Evolutionary conservation across 1,140 invertebrate genomes (phyloP), one percentile per base, ranked within the genome.

Genomic region (Drosophila mayri): DNA sequence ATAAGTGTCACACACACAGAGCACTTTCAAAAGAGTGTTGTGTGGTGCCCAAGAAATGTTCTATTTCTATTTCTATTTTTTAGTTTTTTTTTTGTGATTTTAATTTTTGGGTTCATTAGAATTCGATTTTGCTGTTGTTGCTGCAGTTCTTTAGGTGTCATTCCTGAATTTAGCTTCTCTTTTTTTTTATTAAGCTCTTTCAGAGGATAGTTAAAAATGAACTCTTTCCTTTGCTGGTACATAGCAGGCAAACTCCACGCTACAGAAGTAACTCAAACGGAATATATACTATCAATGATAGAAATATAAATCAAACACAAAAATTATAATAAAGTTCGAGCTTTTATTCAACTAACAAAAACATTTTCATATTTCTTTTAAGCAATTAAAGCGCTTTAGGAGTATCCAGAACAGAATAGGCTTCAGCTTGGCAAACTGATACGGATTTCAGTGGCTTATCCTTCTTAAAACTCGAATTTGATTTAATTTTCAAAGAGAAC

Each of bases 1-100:
- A 62, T 37, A 35, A n/a, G n/a, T n/a, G n/a, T 65, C 32, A 64
- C 61, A 55, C 44, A 62, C 37, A 49, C 22, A 49, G 25, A 43
- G n/a, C 62, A 43, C 62, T 30, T 7, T 43, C 1, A 35, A 32
- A 30, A 14, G 14, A 38, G 10, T 30, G 25, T 25, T 28, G 46
- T 30, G 41, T 60, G 20, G 9, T 32, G 30, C 10, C 10, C 10
- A 28, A n/a, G 9, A 49, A n/a, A 47, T 30, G 28, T 7, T 8
- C 28, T 30, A 30, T 49, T 10, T 16, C 16, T 28, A 28, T 10
- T 11, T 22, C 1, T 14, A 5, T 44, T 12, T 46, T 3, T 3
- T 14, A 1, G 18, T 35, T 52, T 18, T 8, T 20, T 9, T 22
- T 22, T 59, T 62, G 22, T 37, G 22, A 49, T 60, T 60, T 32